phyloP scores from a whole-genome alignment of 2,888 invertebrate genomes.

The Gryllus longicercus region DNA sequence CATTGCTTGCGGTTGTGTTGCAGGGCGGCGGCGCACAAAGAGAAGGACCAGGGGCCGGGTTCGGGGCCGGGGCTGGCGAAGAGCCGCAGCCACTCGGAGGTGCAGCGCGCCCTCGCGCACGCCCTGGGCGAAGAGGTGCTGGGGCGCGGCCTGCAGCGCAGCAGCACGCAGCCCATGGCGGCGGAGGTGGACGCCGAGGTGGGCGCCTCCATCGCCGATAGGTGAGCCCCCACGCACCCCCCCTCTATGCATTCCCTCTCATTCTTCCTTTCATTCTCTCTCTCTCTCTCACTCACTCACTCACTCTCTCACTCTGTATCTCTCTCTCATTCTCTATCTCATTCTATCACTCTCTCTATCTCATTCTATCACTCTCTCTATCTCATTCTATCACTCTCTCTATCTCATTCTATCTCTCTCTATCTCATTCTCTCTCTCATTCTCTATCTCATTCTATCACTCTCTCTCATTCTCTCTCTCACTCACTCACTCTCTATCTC shows the following conservation, averaged over 20 bases:
- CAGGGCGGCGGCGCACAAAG: background rate
- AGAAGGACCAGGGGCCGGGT: background rate
- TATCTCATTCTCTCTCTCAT: too few species aligned
- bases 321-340: too few species aligned
- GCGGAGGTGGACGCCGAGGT: slow-evolving; percentile 31
- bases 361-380: too few species aligned
- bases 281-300: too few species aligned
- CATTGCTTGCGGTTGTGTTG: background rate
- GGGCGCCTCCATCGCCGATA: slow-evolving; percentile 38
- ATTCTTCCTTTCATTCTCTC: too few species aligned
- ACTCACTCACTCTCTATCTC: background rate
- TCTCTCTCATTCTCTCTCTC: background rate
- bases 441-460: background rate
- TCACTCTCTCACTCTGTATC: too few species aligned
- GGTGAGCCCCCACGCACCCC: slow-evolving; percentile 30
- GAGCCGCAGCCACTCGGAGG: slow-evolving; percentile 32
- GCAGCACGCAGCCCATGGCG: slow-evolving; percentile 42
- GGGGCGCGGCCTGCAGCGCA: slow-evolving; percentile 40
- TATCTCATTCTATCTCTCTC: background rate
- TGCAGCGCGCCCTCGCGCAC: slow-evolving; percentile 24
- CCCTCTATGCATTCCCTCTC: too few species aligned
- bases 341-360: too few species aligned
- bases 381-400: background rate
- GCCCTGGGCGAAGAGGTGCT: background rate
- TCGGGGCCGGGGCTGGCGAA: slow-evolving; percentile 25